Conservation (phyloP, 2,113 vertebrate species). For the Pseudorhombus dupliciocellatus region DNA sequence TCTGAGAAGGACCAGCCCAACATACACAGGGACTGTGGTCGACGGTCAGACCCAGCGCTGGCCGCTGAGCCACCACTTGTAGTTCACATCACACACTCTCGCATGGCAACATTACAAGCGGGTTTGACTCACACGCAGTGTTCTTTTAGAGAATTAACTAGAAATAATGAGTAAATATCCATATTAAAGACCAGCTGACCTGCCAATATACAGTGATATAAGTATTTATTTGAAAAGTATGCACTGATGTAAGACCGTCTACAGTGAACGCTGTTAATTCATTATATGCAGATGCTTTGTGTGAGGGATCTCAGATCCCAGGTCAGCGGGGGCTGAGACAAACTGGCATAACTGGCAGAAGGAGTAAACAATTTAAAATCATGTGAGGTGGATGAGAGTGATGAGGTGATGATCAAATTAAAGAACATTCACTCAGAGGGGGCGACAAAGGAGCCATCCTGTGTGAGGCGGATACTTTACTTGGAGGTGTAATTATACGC, state of each 20-base stretch:
- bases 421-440: slow-evolving; percentile 14
- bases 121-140: neutral
- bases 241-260: neutral
- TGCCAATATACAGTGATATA: neutral
- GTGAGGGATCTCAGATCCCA: slow-evolving; percentile 14
- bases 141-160: neutral
- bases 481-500: slow-evolving; percentile 67
- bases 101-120: neutral
- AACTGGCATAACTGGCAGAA: slow-evolving; percentile 10
- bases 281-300: slow-evolving; percentile 23
- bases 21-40: neutral
- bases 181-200: neutral
- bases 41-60: neutral
- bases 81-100: neutral
- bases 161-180: neutral
- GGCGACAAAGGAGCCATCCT: slow-evolving; percentile 31
- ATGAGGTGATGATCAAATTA: slow-evolving; percentile 24
- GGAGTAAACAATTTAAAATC: slow-evolving; percentile 15
- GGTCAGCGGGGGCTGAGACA: slow-evolving; percentile 7
- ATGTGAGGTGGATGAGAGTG: slow-evolving; percentile 5
- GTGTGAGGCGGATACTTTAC: slow-evolving; percentile 41
- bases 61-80: neutral
- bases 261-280: slow-evolving; percentile 22
- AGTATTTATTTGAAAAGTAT: neutral
- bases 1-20: slow-evolving; percentile 11